Percentiles rank a stretch among this genome's conserved stretches.
phyloP scores from a whole-genome alignment of 2,113 vertebrate genomes.

The Rana temporaria region DNA sequence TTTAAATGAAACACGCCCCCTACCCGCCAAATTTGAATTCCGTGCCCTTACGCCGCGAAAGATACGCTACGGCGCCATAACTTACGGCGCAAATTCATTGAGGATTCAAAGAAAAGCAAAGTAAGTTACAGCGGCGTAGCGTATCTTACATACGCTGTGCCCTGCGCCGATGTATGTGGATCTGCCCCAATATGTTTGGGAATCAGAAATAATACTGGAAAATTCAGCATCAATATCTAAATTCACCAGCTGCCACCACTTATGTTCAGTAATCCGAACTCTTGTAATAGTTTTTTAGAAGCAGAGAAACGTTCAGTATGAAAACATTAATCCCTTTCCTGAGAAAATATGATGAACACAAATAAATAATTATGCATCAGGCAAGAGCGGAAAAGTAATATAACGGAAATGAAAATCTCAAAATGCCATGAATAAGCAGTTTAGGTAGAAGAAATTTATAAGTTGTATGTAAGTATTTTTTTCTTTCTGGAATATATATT shows the following conservation, averaged over 20 bases:
- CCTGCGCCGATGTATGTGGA: too few species aligned
- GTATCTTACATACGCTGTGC: too few species aligned
- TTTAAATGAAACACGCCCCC: too few species aligned
- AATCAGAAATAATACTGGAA: neutral
- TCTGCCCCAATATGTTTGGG: too few species aligned
- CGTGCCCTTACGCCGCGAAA: too few species aligned
- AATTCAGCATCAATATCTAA: constrained; percentile 49
- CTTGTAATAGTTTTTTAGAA: constrained; percentile 46
- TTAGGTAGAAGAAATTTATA: constrained; percentile 39
- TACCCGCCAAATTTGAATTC: too few species aligned
- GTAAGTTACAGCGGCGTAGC: too few species aligned
- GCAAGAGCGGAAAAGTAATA: constrained; percentile 32
- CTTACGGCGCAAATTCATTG: too few species aligned
- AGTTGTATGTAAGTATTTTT: constrained; percentile 24
- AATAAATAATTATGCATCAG: constrained; percentile 46
- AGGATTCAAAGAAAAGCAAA: too few species aligned
- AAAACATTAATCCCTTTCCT: constrained; percentile 48
- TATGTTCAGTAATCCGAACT: constrained; percentile 41
- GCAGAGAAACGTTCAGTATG: constrained; percentile 35
- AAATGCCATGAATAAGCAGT: constrained; percentile 48
- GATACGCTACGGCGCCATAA: too few species aligned
- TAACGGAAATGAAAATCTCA: constrained; percentile 31
- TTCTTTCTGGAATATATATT: neutral
- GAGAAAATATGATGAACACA: constrained; percentile 52
- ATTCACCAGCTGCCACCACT: constrained; percentile 45